phyloP scores from a whole-genome alignment of 1,140 invertebrate genomes.

The Patella vulgata region DNA sequence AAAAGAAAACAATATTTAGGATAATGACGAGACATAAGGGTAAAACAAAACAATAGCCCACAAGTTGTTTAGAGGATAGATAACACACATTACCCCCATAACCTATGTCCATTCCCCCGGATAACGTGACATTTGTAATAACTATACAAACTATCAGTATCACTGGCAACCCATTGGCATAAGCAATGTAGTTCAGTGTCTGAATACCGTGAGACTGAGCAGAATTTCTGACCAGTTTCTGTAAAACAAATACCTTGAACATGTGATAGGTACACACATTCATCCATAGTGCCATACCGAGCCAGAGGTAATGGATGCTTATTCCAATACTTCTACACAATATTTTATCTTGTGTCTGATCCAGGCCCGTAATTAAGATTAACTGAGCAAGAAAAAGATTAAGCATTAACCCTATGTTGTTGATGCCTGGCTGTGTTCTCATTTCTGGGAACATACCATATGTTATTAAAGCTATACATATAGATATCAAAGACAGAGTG shows the following conservation, averaged over 20 bases:
- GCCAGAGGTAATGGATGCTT: conserved; percentile 89
- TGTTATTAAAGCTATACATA: conserved; percentile 65
- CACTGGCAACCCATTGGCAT: conserved; percentile 22
- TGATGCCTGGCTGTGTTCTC: conserved; percentile 68
- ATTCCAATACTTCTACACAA: conserved; percentile 73
- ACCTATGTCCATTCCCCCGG: conserved; percentile 27
- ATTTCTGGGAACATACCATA: conserved; percentile 64
- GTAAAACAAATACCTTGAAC: conserved; percentile 72
- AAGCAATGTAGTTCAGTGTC: conserved; percentile 25
- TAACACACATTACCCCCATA: conserved; percentile 40
- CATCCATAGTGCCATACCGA: conserved; percentile 93
- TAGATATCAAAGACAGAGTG: conserved; percentile 61
- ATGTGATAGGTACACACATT: conserved; percentile 83
- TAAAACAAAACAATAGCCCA: conserved; percentile 32
- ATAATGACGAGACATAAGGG: conserved; percentile 36
- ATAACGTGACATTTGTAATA: conserved; percentile 13
- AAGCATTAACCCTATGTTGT: conserved; percentile 65
- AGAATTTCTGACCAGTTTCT: conserved; percentile 12
- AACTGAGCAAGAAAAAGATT: conserved; percentile 66
- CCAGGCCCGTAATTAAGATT: conserved; percentile 63
- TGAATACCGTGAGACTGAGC: not conserved
- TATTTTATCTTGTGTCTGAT: conserved; percentile 15
- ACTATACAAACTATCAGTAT: conserved; percentile 29
- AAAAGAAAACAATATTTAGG: conserved; percentile 39
- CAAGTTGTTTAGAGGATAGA: conserved; percentile 24